phyloP scores from a whole-genome alignment of 1,140 invertebrate species.

The Papilio helenus region DNA sequence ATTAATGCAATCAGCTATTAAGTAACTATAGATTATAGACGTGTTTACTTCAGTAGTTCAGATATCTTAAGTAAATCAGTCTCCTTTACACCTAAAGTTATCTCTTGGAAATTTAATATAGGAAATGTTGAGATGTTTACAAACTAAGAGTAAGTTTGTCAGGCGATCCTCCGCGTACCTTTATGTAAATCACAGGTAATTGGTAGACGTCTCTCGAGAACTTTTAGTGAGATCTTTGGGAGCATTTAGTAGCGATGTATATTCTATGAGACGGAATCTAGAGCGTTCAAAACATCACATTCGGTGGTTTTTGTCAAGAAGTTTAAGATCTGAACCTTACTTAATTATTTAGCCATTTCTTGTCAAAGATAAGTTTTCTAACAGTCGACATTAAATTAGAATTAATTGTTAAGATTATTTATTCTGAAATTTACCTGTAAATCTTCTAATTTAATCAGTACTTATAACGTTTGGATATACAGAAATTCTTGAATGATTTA shows the following conservation, averaged over 20 bases:
- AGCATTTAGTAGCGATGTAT: background rate
- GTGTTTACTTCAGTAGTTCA: background rate
- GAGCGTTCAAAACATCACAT: background rate
- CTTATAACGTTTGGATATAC: too few species aligned
- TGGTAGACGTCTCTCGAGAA: conserved; percentile 19
- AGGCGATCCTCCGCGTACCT: conserved; percentile 61
- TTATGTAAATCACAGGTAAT: conserved; percentile 62
- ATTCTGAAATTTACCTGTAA: too few species aligned
- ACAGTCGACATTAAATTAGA: too few species aligned
- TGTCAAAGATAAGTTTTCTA: too few species aligned
- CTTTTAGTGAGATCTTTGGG: conserved; percentile 16
- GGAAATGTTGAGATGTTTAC: conserved; percentile 45
- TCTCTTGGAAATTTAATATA: conserved; percentile 34
- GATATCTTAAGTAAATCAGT: conserved; percentile 15
- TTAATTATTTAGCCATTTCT: background rate
- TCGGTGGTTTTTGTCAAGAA: background rate
- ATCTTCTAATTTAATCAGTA: too few species aligned
- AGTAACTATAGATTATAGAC: background rate
- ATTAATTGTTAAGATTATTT: too few species aligned
- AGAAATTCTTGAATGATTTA: too few species aligned
- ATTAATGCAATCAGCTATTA: too few species aligned
- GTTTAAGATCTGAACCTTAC: background rate
- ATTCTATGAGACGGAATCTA: conserved; percentile 1
- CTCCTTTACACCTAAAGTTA: conserved; percentile 8
- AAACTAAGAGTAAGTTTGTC: conserved; percentile 65